Base-by-base conservation (phyloP, 2,888 invertebrate species). In the Stenotaenia linearis region DNA sequence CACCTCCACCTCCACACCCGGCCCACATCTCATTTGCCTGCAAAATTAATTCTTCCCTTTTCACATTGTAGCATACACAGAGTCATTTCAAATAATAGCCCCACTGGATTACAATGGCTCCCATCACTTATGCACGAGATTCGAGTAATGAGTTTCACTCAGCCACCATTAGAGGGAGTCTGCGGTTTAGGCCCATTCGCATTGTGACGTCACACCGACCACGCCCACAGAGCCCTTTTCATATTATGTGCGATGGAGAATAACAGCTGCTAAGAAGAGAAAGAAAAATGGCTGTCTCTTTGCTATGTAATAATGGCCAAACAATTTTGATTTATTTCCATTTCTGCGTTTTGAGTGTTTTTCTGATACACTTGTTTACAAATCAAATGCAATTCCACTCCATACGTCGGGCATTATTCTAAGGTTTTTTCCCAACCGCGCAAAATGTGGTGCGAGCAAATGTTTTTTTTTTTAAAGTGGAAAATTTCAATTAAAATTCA, bases 61-160 rank as follows among this genome's bases (percentile, higher is more conserved):
- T 61, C 61, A 61, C 61, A 61, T 61, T 61, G 61, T 61, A 61
- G 61, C 61, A 25, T 25, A 25, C 3, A 15, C 61, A 25, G 61
- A 61, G 61, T 61, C 61, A 61, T 61, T 61, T 61, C 61, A 61
- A 61, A 61, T 61, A 61, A 61, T 61, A 61, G 61, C 61, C 61
- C 61, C 61, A 61, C 61, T 61, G 61, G 61, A 61, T 61, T 61
- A 61, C 61, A 61, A 61, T 61, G 28, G 61, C 61, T 61, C 61
- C 61, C 61, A 61, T 61, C 61, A 61, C 61, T 61, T 61, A 61
- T 61, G 61, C 61, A 61, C 61, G 61, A 61, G 61, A 61, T 61
- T 61, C 61, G 61, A 61, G 61, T 61, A 61, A 61, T 61, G 61
- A 61, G 61, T 61, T 61, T 61, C 61, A 61, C 61, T 61, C 61